Percentiles rank a stretch among this genome's conserved stretches.
Conservation (phyloP, 1,140 invertebrate genomes). For the Bombus soroeensis region DNA sequence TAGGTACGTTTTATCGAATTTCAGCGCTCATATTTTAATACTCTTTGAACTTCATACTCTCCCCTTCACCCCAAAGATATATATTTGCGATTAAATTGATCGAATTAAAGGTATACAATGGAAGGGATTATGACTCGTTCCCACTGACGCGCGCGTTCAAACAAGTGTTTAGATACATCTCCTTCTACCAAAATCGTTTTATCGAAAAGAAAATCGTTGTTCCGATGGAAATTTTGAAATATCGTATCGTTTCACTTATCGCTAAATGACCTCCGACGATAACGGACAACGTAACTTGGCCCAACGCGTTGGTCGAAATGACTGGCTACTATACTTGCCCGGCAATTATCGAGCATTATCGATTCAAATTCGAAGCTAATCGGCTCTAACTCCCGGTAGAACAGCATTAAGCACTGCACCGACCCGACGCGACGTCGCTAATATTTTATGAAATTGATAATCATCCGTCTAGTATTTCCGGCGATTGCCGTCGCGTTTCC, state of each 20-base stretch:
- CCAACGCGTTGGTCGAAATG: background rate
- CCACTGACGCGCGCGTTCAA: background rate
- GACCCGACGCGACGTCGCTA: conserved; percentile 13
- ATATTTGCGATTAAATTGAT: background rate
- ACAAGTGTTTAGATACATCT: too few species aligned
- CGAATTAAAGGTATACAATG: background rate
- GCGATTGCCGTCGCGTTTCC: background rate
- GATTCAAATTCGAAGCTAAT: conserved; percentile 29
- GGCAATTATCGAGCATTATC: conserved; percentile 23
- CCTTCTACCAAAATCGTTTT: background rate
- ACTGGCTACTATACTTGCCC: background rate
- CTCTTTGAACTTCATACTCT: background rate
- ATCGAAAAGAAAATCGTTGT: background rate
- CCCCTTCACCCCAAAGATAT: background rate
- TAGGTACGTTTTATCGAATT: background rate
- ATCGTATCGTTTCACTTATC: background rate
- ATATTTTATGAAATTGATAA: conserved; percentile 62
- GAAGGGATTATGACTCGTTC: background rate
- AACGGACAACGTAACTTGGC: too few species aligned
- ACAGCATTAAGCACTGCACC: background rate
- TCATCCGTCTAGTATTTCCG: conserved; percentile 43
- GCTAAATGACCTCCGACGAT: too few species aligned
- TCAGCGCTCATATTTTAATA: background rate
- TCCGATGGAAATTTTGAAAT: background rate
- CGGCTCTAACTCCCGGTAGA: conserved; percentile 18